Conservation (phyloP, 2,797 vertebrate genomes). For the Tenualosa thibaudeaui region DNA sequence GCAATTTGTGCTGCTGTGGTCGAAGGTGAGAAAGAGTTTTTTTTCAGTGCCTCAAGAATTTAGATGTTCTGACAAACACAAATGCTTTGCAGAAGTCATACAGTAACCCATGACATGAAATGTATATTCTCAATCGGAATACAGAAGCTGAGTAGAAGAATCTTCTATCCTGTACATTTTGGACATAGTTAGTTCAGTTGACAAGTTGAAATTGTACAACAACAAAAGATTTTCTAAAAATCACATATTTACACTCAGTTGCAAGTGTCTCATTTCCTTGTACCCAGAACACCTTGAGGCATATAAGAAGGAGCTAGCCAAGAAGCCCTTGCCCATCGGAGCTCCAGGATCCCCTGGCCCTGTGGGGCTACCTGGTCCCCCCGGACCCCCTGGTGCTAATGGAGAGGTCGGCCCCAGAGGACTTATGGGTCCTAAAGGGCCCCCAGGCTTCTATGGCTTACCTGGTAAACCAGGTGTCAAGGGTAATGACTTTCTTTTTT, state of each 20-base stretch:
- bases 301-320: constrained; percentile 75
- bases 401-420: constrained; percentile 69
- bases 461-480: constrained; percentile 74
- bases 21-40: constrained; percentile 66
- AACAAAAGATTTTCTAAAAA: too few relatives aligned
- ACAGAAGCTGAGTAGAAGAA: too few relatives aligned
- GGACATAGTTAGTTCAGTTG: too few relatives aligned
- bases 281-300: constrained; percentile 72
- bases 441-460: constrained; percentile 74
- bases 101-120: background rate
- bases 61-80: background rate
- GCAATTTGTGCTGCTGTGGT: constrained; percentile 76
- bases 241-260: background rate
- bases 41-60: background rate
- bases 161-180: too few relatives aligned
- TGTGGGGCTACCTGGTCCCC: constrained; percentile 52
- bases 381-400: constrained; percentile 66
- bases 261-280: background rate
- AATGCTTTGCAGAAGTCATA: too few relatives aligned
- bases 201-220: too few relatives aligned
- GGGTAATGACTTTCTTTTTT: constrained; percentile 58
- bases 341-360: constrained; percentile 65
- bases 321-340: constrained; percentile 70
- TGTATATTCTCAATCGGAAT: too few relatives aligned
- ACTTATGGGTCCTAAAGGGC: constrained; percentile 68